Conservation (phyloP, 2,888 invertebrate species). For the Drosophila picticornis region DNA sequence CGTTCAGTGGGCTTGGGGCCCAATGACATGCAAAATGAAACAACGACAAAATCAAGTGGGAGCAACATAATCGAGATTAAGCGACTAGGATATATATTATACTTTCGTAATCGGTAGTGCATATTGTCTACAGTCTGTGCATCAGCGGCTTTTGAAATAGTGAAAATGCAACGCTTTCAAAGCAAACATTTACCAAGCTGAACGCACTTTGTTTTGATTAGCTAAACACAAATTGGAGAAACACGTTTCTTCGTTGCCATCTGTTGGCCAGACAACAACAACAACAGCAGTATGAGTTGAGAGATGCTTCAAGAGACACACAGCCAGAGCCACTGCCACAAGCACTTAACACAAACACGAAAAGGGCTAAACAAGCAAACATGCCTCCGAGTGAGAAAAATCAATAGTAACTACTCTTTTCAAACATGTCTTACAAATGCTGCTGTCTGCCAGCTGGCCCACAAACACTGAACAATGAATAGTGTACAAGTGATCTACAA, state of each 20-base stretch:
- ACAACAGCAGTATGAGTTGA: conserved; percentile 14
- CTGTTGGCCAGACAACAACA: conserved; percentile 24
- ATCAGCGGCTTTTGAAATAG: conserved; percentile 3
- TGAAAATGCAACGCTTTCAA: conserved; percentile 60
- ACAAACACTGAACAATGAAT: not conserved
- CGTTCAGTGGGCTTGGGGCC: conserved; percentile 35
- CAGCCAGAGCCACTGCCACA: conserved; percentile 23
- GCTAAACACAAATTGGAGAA: conserved; percentile 73
- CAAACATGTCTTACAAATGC: conserved; percentile 45
- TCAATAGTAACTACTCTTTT: conserved; percentile 65
- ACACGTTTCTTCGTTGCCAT: conserved; percentile 57
- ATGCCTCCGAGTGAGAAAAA: conserved; percentile 55
- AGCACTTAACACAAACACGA: conserved; percentile 73
- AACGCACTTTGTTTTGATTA: conserved; percentile 66
- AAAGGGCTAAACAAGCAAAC: conserved; percentile 57
- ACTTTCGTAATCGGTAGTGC: not conserved
- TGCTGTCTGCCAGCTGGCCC: conserved; percentile 2
- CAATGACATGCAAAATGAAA: conserved; percentile 9
- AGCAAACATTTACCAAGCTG: conserved; percentile 41
- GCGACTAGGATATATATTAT: not conserved
- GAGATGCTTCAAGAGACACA: conserved; percentile 9
- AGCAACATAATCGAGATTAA: not conserved
- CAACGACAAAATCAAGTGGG: not conserved
- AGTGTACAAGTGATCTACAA: not conserved
- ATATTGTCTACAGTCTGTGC: conserved; percentile 14